phyloP scores from a whole-genome alignment of 2,888 invertebrate genomes.

The Biston stratarius region DNA sequence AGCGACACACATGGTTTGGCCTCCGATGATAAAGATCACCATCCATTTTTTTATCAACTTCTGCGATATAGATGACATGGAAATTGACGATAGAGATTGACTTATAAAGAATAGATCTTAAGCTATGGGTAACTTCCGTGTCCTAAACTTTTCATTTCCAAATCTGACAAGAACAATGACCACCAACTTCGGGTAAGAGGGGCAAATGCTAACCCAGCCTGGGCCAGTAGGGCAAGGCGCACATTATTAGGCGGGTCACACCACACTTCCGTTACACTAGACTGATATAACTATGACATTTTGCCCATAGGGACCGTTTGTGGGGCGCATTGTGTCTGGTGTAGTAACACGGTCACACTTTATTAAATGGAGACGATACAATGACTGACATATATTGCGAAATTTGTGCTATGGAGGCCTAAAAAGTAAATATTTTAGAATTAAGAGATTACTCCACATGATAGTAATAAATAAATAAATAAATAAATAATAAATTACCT shows the following conservation, averaged over 20 bases:
- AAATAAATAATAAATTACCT: no score
- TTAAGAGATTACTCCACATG: background rate
- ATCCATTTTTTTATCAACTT: no score
- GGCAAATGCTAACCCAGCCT: constrained; percentile 17
- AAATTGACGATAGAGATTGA: background rate
- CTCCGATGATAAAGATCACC: no score
- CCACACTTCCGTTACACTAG: constrained; percentile 80
- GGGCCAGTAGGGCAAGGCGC: constrained; percentile 47
- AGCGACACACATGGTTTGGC: no score
- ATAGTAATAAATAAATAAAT: no score
- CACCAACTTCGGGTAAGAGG: constrained; percentile 16
- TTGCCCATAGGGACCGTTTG: constrained; percentile 76
- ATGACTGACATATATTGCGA: constrained; percentile 53
- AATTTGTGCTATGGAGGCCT: background rate
- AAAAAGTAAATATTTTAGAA: background rate
- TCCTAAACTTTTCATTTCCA: background rate
- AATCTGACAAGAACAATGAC: constrained; percentile 12
- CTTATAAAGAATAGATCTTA: background rate
- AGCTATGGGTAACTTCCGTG: background rate
- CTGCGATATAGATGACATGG: background rate
- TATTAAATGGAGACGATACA: constrained; percentile 53
- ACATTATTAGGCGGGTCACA: constrained; percentile 67
- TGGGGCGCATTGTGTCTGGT: constrained; percentile 58
- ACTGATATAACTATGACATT: constrained; percentile 83
- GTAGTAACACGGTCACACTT: constrained; percentile 57